These are phyloP conservation scores for Lagenorhynchus albirostris DNA, from an alignment of 2,113 vertebrate species.

Conservation along the genomic window DNA sequence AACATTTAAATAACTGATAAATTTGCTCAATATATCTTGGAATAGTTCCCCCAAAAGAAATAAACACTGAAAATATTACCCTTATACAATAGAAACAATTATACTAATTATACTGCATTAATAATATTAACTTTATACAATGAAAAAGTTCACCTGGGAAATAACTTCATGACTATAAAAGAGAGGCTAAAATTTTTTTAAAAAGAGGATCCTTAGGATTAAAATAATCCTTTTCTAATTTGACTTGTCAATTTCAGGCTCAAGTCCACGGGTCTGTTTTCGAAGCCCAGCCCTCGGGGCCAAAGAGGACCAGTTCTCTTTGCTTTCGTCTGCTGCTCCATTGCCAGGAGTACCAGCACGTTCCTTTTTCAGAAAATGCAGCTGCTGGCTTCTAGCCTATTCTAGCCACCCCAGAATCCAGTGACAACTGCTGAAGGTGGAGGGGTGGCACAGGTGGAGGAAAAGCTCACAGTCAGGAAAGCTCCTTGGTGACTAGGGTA, in stretches of 20 bases:
- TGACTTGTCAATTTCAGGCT: constrained; percentile 23
- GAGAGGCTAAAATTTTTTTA: neutral
- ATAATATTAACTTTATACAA: neutral
- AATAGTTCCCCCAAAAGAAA: neutral
- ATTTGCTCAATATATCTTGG: neutral
- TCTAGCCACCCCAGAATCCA: constrained; percentile 9
- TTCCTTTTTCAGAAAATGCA: constrained; percentile 63
- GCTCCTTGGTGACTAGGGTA: neutral
- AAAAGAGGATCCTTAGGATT: neutral
- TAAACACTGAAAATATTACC: neutral
- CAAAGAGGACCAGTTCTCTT: neutral
- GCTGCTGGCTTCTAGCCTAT: constrained; percentile 57
- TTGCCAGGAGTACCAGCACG: neutral
- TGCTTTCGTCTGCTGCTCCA: neutral
- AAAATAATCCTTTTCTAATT: neutral
- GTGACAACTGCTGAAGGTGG: neutral
- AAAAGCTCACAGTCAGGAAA: neutral
- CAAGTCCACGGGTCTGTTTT: neutral
- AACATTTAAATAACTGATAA: constrained; percentile 17
- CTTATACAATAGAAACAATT: neutral
- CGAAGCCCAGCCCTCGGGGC: neutral
- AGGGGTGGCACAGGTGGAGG: neutral
- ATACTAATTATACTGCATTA: neutral
- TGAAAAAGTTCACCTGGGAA: neutral
- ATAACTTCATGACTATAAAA: neutral